A percentile compares a stretch with the other conserved stretches of the same genome.
Conservation (phyloP, 2,113 vertebrate species). For the Crotalus helleri region DNA sequence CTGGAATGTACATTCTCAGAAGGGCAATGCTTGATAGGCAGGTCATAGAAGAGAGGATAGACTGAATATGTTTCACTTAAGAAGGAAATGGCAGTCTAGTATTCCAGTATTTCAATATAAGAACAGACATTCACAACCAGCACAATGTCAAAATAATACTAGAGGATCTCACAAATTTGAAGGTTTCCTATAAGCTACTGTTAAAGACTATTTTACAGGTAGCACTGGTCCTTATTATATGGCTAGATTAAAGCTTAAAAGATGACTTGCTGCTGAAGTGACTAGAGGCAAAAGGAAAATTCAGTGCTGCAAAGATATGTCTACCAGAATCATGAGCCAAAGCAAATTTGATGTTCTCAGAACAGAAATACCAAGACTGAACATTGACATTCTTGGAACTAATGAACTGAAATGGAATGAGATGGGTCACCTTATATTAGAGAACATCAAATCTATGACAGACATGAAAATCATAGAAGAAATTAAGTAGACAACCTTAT, state of each 20-base stretch:
- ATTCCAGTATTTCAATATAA: not conserved
- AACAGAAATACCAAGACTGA: not conserved
- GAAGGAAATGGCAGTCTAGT: not conserved
- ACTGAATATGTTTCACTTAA: not conserved
- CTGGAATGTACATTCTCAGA: not conserved
- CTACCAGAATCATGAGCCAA: not conserved
- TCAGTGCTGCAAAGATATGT: not conserved
- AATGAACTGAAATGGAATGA: not conserved
- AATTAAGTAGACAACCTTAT: not conserved
- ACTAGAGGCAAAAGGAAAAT: not conserved
- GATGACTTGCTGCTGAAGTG: not conserved
- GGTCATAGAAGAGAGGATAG: not conserved
- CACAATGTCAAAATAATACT: not conserved
- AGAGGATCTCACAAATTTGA: not conserved
- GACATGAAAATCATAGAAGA: not conserved
- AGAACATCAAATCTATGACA: not conserved
- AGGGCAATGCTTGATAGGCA: not conserved
- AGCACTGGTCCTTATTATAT: not conserved
- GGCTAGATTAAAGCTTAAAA: not conserved
- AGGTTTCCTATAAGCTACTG: not conserved
- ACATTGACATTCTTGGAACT: not conserved
- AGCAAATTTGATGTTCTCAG: not conserved
- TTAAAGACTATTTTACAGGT: not conserved
- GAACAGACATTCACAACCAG: not conserved
- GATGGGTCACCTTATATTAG: not conserved